Evolutionary conservation across 2,888 invertebrate species (phyloP), one percentile per base, ranked within the genome.

Genomic region (Galerucella pusilla): DNA sequence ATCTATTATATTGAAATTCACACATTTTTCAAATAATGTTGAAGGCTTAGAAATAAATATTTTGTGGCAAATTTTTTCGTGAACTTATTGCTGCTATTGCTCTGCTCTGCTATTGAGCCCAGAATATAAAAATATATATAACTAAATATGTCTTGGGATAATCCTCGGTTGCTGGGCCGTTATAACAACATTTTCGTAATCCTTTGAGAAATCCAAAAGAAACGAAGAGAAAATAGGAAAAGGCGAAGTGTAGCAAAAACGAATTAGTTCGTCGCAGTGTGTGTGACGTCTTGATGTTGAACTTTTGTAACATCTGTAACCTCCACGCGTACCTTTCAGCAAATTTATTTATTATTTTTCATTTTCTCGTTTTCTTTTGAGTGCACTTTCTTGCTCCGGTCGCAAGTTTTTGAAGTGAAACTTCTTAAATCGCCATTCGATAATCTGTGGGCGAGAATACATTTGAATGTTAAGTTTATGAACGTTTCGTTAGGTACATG

Each of bases 231-330:
- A 69, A 73, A 67, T 52, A 59, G 69, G 70, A 77, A 75, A 78
- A 75, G 71, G 77, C 75, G 70, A 76, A 76, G 74, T 75, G 61
- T 73, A 79, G 77, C 76, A 75, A 79, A 81, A 81, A 76, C 78
- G 79, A 80, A 81, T 81, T 81, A 81, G 77, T 77, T 77, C 76
- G 78, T 79, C 76, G 76, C 77, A 54, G 63, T 77, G 68, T 67
- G 45, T 64, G 76, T 81, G 81, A 83, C 81, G 79, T 81, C 80
- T 81, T 79, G 80, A 78, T 78, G 80, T 75, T 76, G 77, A 73
- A 75, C 73, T 69, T 63, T 65, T 59, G 76, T 77, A 80, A 80
- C 81, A 82, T 83, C 81, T 82, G 81, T 79, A 81, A 78, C 79
- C 74, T 72, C 68, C 46, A 78, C 80, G 81, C 81, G 81, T 82